A percentile compares a stretch with the other conserved stretches of the same genome.
phyloP scores from a whole-genome alignment of 2,888 invertebrate genomes.

The Pseudococcus jackbeardsleyi region DNA sequence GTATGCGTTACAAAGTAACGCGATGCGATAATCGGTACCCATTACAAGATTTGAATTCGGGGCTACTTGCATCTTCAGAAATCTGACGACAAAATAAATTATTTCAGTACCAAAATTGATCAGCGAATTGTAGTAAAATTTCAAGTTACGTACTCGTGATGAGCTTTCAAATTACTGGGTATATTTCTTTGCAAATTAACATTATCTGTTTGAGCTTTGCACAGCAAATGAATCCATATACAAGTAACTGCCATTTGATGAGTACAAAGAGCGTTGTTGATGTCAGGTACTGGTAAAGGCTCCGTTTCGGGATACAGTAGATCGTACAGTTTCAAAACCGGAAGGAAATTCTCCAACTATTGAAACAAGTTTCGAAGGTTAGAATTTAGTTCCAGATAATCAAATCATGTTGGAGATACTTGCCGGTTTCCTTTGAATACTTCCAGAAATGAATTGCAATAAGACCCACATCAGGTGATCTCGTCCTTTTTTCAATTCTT shows the following conservation, averaged over 20 bases:
- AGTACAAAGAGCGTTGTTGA: slow-evolving; percentile 86
- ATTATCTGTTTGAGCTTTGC: slow-evolving; percentile 88
- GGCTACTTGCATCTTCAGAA: slow-evolving; percentile 58
- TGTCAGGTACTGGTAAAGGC: slow-evolving; percentile 89
- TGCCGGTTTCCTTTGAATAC: slow-evolving; percentile 93
- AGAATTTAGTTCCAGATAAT: background rate
- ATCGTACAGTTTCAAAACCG: slow-evolving; percentile 91
- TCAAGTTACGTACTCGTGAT: slow-evolving; percentile 79
- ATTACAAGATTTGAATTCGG: slow-evolving; percentile 72
- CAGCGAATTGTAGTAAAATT: background rate
- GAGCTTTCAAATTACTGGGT: slow-evolving; percentile 84
- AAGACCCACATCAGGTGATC: slow-evolving; percentile 99
- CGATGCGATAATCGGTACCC: slow-evolving; percentile 90
- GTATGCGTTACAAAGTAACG: slow-evolving; percentile 94
- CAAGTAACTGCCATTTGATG: slow-evolving; percentile 95
- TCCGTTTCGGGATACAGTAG: slow-evolving; percentile 93
- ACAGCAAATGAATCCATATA: slow-evolving; percentile 96
- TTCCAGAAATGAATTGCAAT: slow-evolving; percentile 96
- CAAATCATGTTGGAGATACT: slow-evolving; percentile 68
- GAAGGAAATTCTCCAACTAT: slow-evolving; percentile 85
- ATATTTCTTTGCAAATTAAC: slow-evolving; percentile 82
- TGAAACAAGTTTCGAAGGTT: slow-evolving; percentile 67
- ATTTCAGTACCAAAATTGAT: background rate
- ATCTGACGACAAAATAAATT: background rate
- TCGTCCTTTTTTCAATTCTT: slow-evolving; percentile 88